Conservation (phyloP, 2,797 vertebrate genomes). For the Sphenodon punctatus region DNA sequence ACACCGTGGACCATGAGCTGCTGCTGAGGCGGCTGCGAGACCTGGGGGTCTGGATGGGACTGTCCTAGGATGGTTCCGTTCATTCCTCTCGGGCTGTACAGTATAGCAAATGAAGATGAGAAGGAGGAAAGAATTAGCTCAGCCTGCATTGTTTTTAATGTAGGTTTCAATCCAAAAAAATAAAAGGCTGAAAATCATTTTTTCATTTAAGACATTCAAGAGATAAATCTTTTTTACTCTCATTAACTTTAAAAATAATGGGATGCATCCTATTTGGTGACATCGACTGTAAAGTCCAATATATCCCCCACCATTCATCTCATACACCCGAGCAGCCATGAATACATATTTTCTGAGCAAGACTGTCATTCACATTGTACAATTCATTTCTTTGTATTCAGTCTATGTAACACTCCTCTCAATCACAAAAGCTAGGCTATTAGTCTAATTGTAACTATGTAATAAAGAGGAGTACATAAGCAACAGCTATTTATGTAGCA, state of each 20-base stretch:
- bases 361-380: background rate
- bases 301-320: background rate
- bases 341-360: background rate
- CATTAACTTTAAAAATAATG: background rate
- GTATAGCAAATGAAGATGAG: background rate
- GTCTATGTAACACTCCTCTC: background rate
- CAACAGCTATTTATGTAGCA: background rate
- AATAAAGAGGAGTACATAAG: background rate
- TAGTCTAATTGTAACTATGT: background rate
- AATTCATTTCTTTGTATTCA: background rate
- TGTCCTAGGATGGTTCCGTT: too few relatives aligned
- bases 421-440: background rate
- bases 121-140: background rate
- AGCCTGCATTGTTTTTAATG: background rate
- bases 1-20: too few relatives aligned
- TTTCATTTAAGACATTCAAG: background rate
- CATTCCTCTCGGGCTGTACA: too few relatives aligned
- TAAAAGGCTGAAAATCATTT: fast-evolving
- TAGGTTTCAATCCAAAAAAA: background rate
- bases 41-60: too few relatives aligned
- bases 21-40: too few relatives aligned
- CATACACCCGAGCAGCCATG: background rate
- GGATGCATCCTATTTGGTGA: background rate
- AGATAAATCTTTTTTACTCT: background rate
- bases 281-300: background rate